Percentiles rank a stretch among this genome's conserved stretches.
phyloP scores from a whole-genome alignment of 1,140 invertebrate genomes.

The Schlechtendalia chinensis region DNA sequence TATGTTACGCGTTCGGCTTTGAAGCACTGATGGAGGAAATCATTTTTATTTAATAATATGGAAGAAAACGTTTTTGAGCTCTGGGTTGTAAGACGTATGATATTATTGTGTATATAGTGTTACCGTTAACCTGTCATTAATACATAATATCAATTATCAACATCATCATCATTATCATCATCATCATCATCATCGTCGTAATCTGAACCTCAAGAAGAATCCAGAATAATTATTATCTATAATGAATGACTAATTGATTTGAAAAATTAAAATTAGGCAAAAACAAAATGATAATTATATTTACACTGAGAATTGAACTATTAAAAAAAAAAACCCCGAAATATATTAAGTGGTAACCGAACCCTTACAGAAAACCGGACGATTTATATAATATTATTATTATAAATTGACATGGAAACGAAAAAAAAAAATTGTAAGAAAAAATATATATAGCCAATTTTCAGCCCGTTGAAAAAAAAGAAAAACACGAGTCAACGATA shows the following conservation, averaged over 20 bases:
- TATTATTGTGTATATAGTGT: too few species aligned
- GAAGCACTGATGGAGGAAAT: too few species aligned
- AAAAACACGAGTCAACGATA: constrained; percentile 31
- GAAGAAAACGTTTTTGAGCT: too few species aligned
- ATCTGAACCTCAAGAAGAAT: neutral
- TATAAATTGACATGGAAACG: constrained; percentile 31
- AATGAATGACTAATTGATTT: neutral
- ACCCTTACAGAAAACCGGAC: constrained; percentile 45
- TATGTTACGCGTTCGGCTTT: too few species aligned
- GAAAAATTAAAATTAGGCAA: constrained; percentile 20
- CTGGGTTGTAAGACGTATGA: too few species aligned
- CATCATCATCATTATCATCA: too few species aligned
- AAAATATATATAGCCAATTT: constrained; percentile 24
- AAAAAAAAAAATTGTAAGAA: constrained; percentile 10
- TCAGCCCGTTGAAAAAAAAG: constrained; percentile 16
- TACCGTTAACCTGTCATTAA: too few species aligned
- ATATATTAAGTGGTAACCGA: constrained; percentile 45
- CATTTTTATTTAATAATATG: too few species aligned
- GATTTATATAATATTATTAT: constrained; percentile 30
- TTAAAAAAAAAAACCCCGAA: constrained; percentile 23
- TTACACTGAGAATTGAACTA: constrained; percentile 44
- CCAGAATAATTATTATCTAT: neutral
- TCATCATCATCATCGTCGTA: neutral
- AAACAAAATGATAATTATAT: constrained; percentile 26
- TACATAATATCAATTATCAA: neutral